Base-by-base conservation (phyloP, 2,113 vertebrate species). In the Brienomyrus brachyistius region DNA sequence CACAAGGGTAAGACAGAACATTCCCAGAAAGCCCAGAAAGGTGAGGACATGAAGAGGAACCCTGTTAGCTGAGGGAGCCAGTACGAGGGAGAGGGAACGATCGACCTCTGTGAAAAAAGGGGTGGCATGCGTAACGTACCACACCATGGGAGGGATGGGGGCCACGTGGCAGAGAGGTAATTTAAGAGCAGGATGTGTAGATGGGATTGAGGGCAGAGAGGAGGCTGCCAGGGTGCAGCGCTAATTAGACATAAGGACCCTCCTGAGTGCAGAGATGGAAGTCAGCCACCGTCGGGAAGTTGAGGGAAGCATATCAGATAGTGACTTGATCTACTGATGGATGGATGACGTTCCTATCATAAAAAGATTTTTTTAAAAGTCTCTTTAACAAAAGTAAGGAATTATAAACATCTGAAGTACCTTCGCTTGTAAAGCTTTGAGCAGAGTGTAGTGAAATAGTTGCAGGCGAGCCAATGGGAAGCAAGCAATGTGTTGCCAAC, bases 161-260 rank as follows among this genome's bases (percentile, higher is more conserved):
- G 92, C 92, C 94, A 94, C 92, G 93, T 54, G 94, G 94, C 91
- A 56, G 66, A 89, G 87, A 93, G 93, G 95, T 96, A 94, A 95
- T 96, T 95, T 95, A 95, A 94, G 93, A 95, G 91, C 90, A 56
- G 91, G 91, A 93, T 91, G 94, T 93, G 92, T 77, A 86, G 91
- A 95, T 94, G 92, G 92, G 93, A 95, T 93, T 94, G 92, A 92
- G 94, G 94, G 91, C 94, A 94, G 83, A 90, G 92, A 91, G 91
- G 92, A 94, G 92, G 92, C 92, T 92, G 21, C 91, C 47, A 91
- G 91, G 94, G 95, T 93, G 92, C 94, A 93, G 89, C 91, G 62
- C 92, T 94, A 93, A 95, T 95, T 95, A 94, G 92, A 94, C 94
- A 93, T 93, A 94, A 95, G 94, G 91, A 92, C 93, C 93, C 93